phyloP scores from a whole-genome alignment of 2,113 vertebrate species.

The Neogale vison region DNA sequence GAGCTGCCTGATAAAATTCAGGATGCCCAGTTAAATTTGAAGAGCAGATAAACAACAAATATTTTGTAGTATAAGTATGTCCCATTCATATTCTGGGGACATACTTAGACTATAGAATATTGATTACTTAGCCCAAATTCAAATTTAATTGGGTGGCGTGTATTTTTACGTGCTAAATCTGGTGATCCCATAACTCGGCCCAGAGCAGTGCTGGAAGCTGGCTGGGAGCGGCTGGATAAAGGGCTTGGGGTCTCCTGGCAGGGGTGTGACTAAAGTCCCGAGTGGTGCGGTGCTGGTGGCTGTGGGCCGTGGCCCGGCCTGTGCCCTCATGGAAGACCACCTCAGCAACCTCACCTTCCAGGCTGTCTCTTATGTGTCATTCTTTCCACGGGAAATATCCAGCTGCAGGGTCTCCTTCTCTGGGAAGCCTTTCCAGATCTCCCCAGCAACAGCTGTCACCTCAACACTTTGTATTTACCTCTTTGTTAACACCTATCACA shows the following conservation, averaged over 20 bases:
- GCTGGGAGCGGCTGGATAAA: neutral
- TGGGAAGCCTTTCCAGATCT: neutral
- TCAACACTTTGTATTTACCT: neutral
- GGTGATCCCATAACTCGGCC: neutral
- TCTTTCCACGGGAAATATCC: neutral
- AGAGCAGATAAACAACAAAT: neutral
- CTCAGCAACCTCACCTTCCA: neutral
- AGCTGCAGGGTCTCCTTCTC: neutral
- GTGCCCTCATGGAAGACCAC: neutral
- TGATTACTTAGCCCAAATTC: neutral
- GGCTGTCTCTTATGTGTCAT: neutral
- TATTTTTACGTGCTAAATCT: conserved; percentile 43
- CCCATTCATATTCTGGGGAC: neutral
- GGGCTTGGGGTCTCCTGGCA: neutral
- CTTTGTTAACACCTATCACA: neutral
- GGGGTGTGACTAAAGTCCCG: neutral
- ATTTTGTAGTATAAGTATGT: neutral
- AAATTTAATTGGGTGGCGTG: neutral
- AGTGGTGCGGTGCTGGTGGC: too few relatives aligned
- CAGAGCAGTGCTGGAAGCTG: neutral
- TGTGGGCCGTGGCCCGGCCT: fast-evolving
- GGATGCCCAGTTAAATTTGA: neutral
- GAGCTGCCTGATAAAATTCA: neutral
- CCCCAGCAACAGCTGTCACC: neutral
- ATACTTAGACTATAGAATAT: neutral